Evolutionary conservation across 1,140 invertebrate genomes (phyloP).

Genomic region (Tetramorium parvispinum): DNA sequence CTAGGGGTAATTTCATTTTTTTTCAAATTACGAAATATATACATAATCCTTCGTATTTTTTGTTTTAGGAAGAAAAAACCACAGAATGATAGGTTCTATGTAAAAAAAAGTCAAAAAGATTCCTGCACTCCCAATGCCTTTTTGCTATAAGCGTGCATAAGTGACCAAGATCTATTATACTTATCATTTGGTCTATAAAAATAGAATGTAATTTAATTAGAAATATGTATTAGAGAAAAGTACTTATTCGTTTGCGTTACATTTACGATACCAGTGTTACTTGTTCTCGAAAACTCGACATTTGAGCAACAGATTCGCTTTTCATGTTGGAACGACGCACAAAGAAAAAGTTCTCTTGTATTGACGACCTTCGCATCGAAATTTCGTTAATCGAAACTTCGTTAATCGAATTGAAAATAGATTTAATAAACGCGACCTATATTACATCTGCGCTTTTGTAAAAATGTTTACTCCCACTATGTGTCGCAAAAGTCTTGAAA

Average conservation of each 20-base stretch:
- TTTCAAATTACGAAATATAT: neutral
- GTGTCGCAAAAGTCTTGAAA: constrained; percentile 13
- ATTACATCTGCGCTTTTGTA: neutral
- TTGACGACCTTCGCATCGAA: neutral
- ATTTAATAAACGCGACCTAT: constrained; percentile 30
- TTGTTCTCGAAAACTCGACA: constrained; percentile 5
- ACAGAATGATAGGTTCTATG: neutral
- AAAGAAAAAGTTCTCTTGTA: neutral
- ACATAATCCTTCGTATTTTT: neutral
- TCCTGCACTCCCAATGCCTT: constrained; percentile 5
- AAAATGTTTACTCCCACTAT: neutral
- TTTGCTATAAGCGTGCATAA: neutral
- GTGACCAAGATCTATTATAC: constrained; percentile 38
- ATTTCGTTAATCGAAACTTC: too few relatives aligned
- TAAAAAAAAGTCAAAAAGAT: constrained; percentile 3
- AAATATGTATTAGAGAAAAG: constrained; percentile 16
- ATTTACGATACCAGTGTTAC: constrained; percentile 53
- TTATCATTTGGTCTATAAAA: constrained; percentile 30
- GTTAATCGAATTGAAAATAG: constrained; percentile 9
- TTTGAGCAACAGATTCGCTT: neutral
- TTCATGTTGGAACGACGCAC: neutral
- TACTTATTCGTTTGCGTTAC: constrained; percentile 47
- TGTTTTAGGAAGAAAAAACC: neutral
- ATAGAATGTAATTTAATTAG: constrained; percentile 49
- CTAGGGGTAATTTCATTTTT: neutral